Conservation (phyloP, 2,113 vertebrate species). For the Malaclemys terrapin region DNA sequence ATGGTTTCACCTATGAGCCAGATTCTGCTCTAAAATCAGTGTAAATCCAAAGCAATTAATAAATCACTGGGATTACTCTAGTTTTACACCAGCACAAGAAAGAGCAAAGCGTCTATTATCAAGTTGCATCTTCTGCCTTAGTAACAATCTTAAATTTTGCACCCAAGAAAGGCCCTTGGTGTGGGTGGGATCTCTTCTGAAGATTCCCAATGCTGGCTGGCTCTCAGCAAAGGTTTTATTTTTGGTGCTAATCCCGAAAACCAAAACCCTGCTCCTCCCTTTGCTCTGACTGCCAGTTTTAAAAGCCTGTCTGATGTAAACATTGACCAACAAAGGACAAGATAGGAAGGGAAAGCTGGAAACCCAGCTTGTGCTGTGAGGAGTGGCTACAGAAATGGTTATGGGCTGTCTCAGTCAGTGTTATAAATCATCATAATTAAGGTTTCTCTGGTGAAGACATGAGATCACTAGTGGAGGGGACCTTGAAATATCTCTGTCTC, state of each 20-base stretch:
- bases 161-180: not conserved
- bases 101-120: rapidly evolving
- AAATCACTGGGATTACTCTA: not conserved
- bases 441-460: slow-evolving; percentile 31
- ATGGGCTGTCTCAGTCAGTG: not conserved
- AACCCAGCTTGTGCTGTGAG: not conserved
- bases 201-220: slow-evolving; percentile 41
- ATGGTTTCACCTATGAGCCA: not conserved
- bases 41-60: not conserved
- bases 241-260: slow-evolving; percentile 56
- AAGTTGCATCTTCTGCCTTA: slow-evolving; percentile 24
- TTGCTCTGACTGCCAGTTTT: not conserved
- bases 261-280: slow-evolving; percentile 69
- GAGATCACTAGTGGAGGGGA: slow-evolving; percentile 45
- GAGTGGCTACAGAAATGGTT: not conserved
- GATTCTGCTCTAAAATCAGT: not conserved
- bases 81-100: not conserved
- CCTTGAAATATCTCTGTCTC: slow-evolving; percentile 50
- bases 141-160: slow-evolving; percentile 61
- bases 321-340: slow-evolving; percentile 6
- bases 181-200: slow-evolving; percentile 40
- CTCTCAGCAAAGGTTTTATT: slow-evolving; percentile 56
- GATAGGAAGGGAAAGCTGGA: not conserved
- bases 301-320: slow-evolving; percentile 42
- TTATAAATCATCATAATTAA: slow-evolving; percentile 51